Evolutionary conservation across 2,113 vertebrate species (phyloP).

Genomic region (Sebastes schlegelii): DNA sequence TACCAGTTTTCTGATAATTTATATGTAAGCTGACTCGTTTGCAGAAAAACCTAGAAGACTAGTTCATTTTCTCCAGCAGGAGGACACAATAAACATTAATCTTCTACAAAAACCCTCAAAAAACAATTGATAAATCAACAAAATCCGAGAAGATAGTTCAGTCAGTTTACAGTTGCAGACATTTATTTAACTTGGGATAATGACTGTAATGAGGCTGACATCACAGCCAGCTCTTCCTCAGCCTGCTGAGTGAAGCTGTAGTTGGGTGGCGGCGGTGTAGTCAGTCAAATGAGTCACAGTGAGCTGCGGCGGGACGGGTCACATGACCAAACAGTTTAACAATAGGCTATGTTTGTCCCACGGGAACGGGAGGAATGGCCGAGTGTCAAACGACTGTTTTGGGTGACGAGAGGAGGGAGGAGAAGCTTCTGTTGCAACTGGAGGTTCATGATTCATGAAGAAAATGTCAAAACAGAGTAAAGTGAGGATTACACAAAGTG

Average conservation of each 20-base stretch:
- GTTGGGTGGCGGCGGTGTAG: neutral
- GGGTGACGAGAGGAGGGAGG: neutral
- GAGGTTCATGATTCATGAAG: neutral
- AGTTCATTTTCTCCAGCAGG: neutral
- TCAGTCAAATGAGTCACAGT: constrained; percentile 24
- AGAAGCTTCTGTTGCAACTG: neutral
- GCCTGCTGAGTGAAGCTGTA: neutral
- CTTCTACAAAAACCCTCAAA: neutral
- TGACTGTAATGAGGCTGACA: constrained; percentile 32
- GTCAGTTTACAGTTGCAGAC: neutral
- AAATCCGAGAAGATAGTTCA: neutral
- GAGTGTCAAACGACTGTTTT: neutral
- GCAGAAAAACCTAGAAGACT: neutral
- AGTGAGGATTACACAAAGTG: constrained; percentile 27
- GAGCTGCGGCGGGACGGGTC: constrained; percentile 19
- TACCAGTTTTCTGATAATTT: neutral
- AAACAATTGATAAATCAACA: constrained; percentile 23
- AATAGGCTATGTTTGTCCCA: constrained; percentile 40
- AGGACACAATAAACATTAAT: neutral
- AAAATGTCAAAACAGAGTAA: constrained; percentile 16
- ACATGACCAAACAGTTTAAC: constrained; percentile 41
- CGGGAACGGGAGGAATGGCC: constrained; percentile 37
- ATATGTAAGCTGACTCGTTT: neutral
- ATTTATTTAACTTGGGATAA: constrained; percentile 27
- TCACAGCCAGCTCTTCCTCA: constrained; percentile 26